phyloP scores from a whole-genome alignment of 2,113 vertebrate genomes.

The Myocastor coypus region DNA sequence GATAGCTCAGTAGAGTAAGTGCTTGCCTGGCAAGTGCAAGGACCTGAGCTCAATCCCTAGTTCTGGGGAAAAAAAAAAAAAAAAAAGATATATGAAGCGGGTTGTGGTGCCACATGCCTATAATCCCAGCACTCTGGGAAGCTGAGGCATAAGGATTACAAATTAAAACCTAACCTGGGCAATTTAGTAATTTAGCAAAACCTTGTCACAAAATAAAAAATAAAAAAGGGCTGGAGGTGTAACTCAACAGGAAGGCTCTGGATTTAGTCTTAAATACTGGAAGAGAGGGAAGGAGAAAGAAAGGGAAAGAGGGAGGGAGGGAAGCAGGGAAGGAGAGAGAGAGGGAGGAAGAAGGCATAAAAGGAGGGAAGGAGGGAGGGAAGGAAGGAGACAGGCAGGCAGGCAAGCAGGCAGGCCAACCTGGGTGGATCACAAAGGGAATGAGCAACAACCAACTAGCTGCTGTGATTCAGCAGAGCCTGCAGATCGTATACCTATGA shows the following conservation, averaged over 20 bases:
- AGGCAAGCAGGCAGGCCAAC: no score
- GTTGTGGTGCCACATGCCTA: not conserved
- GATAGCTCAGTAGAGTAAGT: no score
- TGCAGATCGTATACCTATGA: fast-evolving
- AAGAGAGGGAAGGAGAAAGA: not conserved
- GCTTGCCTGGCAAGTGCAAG: no score
- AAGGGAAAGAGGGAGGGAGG: not conserved
- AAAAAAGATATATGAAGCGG: no score
- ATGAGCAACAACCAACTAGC: not conserved
- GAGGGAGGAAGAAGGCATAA: no score
- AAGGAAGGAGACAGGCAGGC: not conserved
- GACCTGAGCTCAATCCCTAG: no score
- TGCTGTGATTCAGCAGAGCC: fast-evolving
- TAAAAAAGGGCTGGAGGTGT: not conserved
- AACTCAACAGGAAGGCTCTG: not conserved
- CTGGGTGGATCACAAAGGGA: not conserved
- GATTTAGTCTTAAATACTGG: not conserved
- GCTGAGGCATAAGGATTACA: not conserved
- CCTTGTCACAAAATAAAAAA: not conserved
- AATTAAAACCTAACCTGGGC: not conserved
- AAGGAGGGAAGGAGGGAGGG: not conserved
- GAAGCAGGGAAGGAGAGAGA: no score
- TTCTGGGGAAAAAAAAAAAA: no score
- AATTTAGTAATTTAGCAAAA: not conserved
- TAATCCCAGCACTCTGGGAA: not conserved